These are phyloP conservation scores for Tiliacea aurago DNA, from an alignment of 2,888 invertebrate genomes.

Conservation along the genomic window DNA sequence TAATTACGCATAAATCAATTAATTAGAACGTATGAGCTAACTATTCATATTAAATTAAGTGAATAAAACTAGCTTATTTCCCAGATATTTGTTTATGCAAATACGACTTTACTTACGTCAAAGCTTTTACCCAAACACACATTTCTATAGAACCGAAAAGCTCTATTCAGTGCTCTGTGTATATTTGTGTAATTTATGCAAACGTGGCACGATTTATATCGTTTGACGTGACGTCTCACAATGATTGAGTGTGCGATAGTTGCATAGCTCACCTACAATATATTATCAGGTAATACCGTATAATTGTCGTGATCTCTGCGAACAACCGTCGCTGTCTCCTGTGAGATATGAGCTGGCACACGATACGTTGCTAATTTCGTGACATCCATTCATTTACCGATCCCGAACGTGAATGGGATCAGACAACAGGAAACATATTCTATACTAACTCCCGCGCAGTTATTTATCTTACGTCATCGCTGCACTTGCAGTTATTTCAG, in stretches of 20 bases:
- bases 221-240: constrained; percentile 78
- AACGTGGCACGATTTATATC: constrained; percentile 72
- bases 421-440: constrained; percentile 73
- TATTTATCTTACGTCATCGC: constrained; percentile 32
- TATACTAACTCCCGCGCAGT: constrained; percentile 32
- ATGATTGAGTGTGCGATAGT: constrained; percentile 84
- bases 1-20: neutral
- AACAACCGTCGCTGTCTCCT: constrained; percentile 81
- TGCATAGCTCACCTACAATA: constrained; percentile 77
- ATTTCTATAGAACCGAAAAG: constrained; percentile 38
- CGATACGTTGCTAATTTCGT: constrained; percentile 86
- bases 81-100: constrained; percentile 37
- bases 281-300: constrained; percentile 84
- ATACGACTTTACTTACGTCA: constrained; percentile 44
- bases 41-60: neutral
- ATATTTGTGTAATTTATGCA: constrained; percentile 58
- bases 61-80: constrained; percentile 3
- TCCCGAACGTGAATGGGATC: constrained; percentile 85
- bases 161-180: constrained; percentile 41
- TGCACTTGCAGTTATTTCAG: constrained; percentile 51
- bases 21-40: neutral
- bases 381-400: constrained; percentile 87
- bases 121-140: constrained; percentile 38
- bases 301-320: constrained; percentile 84
- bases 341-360: constrained; percentile 88